Conservation (phyloP, 2,797 vertebrate species). For the Gobio occitaniae region DNA sequence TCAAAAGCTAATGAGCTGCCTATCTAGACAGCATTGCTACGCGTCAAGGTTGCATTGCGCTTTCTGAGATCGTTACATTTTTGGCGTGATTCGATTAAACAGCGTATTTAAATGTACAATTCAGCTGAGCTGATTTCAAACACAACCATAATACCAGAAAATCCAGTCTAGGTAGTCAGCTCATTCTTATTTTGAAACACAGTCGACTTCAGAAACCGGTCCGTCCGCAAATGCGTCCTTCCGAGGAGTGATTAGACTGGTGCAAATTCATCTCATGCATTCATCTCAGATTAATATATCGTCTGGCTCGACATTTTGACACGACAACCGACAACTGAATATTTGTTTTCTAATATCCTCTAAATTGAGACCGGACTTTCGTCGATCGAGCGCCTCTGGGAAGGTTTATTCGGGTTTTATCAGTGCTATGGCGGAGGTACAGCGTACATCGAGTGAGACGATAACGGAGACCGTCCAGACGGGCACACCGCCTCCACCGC, state of each 20-base stretch:
- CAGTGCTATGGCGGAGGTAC: conserved; percentile 81
- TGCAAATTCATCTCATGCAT: conserved; percentile 16
- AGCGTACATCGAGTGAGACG: conserved; percentile 82
- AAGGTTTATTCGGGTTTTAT: conserved; percentile 63
- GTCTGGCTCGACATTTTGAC: neutral
- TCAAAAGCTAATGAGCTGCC: neutral
- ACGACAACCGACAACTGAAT: no score
- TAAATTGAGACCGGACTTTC: neutral
- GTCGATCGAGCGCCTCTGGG: conserved; percentile 31
- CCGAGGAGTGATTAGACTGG: neutral
- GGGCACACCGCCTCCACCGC: conserved; percentile 78
- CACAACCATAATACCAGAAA: neutral
- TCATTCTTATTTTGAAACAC: neutral
- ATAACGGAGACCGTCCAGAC: conserved; percentile 82
- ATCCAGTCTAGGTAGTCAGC: neutral
- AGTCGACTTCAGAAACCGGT: neutral
- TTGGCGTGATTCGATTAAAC: neutral
- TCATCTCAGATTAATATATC: conserved; percentile 9
- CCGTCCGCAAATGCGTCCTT: conserved; percentile 35
- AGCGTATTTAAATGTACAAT: neutral
- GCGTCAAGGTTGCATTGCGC: neutral
- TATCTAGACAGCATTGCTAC: neutral
- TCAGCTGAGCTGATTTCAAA: neutral
- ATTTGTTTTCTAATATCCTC: neutral
- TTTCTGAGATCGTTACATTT: neutral